Percentiles rank a stretch among this genome's conserved stretches.
phyloP scores from a whole-genome alignment of 2,888 invertebrate genomes.

The Copidosoma aretas region DNA sequence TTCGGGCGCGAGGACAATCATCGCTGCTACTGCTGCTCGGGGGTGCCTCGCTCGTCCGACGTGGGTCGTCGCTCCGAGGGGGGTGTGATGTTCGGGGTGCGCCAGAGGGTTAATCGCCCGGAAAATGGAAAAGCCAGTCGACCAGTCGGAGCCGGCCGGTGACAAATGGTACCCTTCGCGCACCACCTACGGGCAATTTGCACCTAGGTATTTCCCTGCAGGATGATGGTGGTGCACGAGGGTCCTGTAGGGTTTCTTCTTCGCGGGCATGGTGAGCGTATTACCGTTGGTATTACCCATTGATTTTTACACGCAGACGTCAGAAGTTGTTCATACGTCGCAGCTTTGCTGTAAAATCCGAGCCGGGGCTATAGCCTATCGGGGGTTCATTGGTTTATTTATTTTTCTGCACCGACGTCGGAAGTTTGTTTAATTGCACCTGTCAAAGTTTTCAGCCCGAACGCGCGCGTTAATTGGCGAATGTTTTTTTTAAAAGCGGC shows the following conservation, averaged over 20 bases:
- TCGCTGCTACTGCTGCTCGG: neutral
- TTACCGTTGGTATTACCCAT: too few relatives aligned
- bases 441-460: neutral
- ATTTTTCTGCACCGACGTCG: neutral
- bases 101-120: conserved; percentile 56
- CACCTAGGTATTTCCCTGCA: conserved; percentile 35
- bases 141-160: conserved; percentile 46
- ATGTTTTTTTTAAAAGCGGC: neutral
- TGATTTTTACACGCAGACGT: too few relatives aligned
- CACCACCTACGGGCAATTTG: conserved; percentile 38
- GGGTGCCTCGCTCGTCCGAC: neutral
- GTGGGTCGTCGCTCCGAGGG: neutral
- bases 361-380: too few relatives aligned
- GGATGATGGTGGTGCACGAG: conserved; percentile 19
- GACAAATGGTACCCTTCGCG: conserved; percentile 57
- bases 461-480: neutral
- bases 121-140: conserved; percentile 62
- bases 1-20: conserved; percentile 2
- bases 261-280: too few relatives aligned
- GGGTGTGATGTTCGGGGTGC: conserved; percentile 16
- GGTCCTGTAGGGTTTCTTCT: neutral
- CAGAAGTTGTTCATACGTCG: too few relatives aligned
- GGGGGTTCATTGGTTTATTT: too few relatives aligned
- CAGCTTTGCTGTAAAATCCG: too few relatives aligned
- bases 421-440: neutral